Evolutionary conservation across 2,113 vertebrate genomes (phyloP).

Genomic region (Tragelaphus strepsiceros): DNA sequence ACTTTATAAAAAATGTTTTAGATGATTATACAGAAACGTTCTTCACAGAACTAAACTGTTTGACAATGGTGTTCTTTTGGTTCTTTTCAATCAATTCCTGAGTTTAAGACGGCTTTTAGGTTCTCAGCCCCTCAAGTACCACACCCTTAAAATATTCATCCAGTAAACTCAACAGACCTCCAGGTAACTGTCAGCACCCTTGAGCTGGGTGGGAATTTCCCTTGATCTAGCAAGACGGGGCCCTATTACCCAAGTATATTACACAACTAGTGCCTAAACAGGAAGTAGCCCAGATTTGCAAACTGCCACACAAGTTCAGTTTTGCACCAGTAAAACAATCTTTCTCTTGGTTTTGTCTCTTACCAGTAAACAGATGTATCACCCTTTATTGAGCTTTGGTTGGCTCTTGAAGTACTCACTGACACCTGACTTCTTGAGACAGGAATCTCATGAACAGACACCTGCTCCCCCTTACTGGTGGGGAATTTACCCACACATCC

Average conservation of each 20-base stretch:
- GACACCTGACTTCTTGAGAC: neutral
- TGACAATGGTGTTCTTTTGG: neutral
- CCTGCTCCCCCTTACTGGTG: neutral
- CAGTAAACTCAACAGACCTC: neutral
- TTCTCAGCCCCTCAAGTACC: neutral
- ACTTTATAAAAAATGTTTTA: conserved; percentile 8
- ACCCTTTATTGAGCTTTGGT: neutral
- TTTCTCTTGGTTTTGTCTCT: neutral
- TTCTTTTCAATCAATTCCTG: neutral
- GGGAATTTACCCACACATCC: neutral
- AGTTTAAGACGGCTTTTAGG: neutral
- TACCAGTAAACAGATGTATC: conserved; percentile 5
- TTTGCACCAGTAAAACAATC: neutral
- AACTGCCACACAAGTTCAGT: neutral
- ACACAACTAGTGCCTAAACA: neutral
- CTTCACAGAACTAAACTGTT: neutral
- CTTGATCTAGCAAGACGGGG: neutral
- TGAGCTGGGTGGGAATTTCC: neutral
- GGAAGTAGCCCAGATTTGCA: conserved; percentile 43
- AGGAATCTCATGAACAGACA: neutral
- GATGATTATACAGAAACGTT: neutral
- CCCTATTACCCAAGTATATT: neutral
- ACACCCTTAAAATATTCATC: neutral
- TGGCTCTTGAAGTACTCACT: neutral
- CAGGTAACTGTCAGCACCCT: neutral